Evolutionary conservation across 2,797 vertebrate genomes (phyloP).

Genomic region (Acrossocheilus wenchowensis): DNA sequence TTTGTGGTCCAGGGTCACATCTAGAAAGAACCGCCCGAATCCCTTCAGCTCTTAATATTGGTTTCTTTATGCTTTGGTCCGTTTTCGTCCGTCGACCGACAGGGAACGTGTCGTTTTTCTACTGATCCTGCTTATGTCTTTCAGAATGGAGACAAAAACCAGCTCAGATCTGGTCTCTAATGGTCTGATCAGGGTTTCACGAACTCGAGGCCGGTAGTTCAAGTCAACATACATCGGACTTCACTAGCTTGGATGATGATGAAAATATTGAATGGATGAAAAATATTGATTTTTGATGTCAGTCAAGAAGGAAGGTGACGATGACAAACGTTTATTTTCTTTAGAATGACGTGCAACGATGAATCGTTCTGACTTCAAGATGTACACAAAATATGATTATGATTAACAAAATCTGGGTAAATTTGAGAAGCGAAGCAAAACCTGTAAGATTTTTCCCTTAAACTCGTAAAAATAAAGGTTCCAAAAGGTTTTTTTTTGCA

Average conservation of each 20-base stretch:
- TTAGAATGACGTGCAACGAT: neutral
- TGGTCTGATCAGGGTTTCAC: neutral
- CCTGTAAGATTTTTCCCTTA: neutral
- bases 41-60: constrained; percentile 48
- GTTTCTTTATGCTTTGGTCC: constrained; percentile 48
- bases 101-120: constrained; percentile 40
- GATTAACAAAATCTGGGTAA: neutral
- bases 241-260: neutral
- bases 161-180: neutral
- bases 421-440: neutral
- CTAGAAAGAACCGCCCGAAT: constrained; percentile 72
- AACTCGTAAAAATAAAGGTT: neutral
- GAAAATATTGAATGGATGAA: neutral
- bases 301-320: neutral
- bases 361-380: neutral
- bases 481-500: too few relatives aligned
- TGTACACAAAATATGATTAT: neutral
- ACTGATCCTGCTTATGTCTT: constrained; percentile 29
- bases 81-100: constrained; percentile 53
- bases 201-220: neutral
- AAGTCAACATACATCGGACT: neutral
- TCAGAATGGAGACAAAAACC: constrained; percentile 10
- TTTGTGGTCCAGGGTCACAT: constrained; percentile 17
- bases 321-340: constrained; percentile 16
- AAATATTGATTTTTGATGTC: constrained; percentile 4